Conservation (phyloP, 2,113 vertebrate genomes). For the Melanerpes formicivorus region DNA sequence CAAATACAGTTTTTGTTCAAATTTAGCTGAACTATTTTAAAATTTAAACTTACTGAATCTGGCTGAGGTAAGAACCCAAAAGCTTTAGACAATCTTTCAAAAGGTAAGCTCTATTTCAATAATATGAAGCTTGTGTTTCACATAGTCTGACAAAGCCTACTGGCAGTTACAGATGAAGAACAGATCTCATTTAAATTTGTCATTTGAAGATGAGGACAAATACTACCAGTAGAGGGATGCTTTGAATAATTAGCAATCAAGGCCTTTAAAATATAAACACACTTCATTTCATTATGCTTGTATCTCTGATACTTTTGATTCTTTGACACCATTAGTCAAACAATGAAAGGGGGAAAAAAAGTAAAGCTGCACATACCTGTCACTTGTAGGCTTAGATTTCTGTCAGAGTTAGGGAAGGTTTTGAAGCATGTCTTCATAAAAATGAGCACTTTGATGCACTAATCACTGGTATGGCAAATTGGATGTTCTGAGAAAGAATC, state of each 20-base stretch:
- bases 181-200: neutral
- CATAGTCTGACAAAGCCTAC: neutral
- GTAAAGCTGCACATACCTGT: neutral
- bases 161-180: neutral
- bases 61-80: neutral
- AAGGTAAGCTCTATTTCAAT: neutral
- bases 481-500: neutral
- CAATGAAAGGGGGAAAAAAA: neutral
- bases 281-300: neutral
- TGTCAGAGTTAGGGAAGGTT: neutral
- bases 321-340: neutral
- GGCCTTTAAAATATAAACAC: neutral
- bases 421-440: neutral
- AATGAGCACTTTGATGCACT: neutral
- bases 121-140: neutral
- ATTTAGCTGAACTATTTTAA: neutral
- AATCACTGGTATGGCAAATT: neutral
- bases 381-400: neutral
- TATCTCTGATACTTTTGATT: neutral
- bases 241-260: neutral
- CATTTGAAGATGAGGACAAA: slow-evolving; percentile 24
- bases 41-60: neutral
- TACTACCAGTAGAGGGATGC: neutral
- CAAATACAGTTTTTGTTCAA: neutral
- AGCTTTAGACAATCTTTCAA: neutral